Percentiles rank a stretch among this genome's conserved stretches.
These are phyloP conservation scores for Eclectus roratus DNA, from an alignment of 2,113 vertebrate species.

Conservation along the genomic window DNA sequence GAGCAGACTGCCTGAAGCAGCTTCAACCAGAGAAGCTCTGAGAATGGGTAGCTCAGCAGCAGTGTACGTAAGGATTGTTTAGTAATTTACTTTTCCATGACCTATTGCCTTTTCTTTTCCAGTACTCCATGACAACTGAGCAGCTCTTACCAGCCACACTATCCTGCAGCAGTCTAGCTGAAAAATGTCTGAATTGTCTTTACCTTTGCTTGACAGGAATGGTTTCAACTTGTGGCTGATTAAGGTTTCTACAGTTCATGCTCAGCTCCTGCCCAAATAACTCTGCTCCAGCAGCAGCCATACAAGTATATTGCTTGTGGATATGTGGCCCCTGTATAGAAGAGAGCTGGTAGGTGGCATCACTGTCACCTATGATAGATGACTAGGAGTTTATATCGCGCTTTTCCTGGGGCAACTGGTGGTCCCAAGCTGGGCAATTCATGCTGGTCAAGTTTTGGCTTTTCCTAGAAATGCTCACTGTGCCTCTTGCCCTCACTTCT, in stretches of 20 bases:
- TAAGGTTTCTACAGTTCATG: background rate
- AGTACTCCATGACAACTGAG: background rate
- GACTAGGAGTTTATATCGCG: background rate
- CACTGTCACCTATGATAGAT: background rate
- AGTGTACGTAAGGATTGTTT: background rate
- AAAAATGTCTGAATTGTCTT: background rate
- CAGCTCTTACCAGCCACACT: background rate
- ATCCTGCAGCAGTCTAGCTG: background rate
- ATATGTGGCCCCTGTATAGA: background rate
- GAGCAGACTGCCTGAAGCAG: background rate
- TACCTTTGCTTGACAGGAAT: background rate
- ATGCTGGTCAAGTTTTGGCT: background rate
- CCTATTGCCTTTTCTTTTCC: background rate
- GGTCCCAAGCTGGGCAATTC: background rate
- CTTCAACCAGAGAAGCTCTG: background rate
- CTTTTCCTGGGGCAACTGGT: background rate
- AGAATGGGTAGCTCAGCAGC: background rate
- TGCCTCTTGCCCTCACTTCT: background rate
- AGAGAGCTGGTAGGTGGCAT: background rate
- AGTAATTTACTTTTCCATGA: background rate
- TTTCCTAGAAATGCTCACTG: fast-evolving
- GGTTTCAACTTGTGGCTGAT: background rate
- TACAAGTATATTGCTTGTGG: background rate
- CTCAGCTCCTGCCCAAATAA: background rate
- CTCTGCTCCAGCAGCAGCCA: background rate